These are phyloP conservation scores for Clarias platycephalus DNA, from an alignment of 2,797 vertebrate species.

Conservation along the genomic window DNA sequence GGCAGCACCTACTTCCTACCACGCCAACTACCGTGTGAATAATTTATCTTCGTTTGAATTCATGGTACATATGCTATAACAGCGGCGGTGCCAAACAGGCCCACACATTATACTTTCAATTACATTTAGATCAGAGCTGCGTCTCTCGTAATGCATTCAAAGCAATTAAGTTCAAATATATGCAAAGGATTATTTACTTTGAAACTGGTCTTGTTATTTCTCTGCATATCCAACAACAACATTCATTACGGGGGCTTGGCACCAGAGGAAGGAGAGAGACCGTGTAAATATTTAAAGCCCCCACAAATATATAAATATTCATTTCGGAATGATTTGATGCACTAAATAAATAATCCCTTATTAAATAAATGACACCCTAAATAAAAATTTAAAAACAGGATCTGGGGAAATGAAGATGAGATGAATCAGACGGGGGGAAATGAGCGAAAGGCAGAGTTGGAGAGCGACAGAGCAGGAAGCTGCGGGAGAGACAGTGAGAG, in stretches of 20 bases:
- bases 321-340: conserved; percentile 83
- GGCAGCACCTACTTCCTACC: conserved; percentile 53
- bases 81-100: conserved; percentile 62
- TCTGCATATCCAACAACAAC: conserved; percentile 76
- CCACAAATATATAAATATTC: conserved; percentile 86
- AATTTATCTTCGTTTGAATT: conserved; percentile 71
- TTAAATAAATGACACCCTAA: conserved; percentile 85
- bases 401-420: conserved; percentile 79
- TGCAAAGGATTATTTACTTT: conserved; percentile 81
- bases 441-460: conserved; percentile 20
- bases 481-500: not conserved
- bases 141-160: conserved; percentile 75
- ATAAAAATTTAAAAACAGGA: conserved; percentile 84
- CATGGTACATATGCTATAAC: conserved; percentile 64
- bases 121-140: conserved; percentile 76
- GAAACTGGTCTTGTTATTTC: conserved; percentile 79
- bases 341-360: conserved; percentile 86
- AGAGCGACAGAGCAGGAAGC: conserved; percentile 39
- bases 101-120: conserved; percentile 73
- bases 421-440: conserved; percentile 72
- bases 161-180: conserved; percentile 78
- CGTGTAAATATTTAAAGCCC: conserved; percentile 82
- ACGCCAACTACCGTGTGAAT: conserved; percentile 67
- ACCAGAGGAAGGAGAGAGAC: conserved; percentile 72
- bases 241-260: conserved; percentile 77